phyloP scores from a whole-genome alignment of 1,140 invertebrate species.

The Trinorchestia longiramus region DNA sequence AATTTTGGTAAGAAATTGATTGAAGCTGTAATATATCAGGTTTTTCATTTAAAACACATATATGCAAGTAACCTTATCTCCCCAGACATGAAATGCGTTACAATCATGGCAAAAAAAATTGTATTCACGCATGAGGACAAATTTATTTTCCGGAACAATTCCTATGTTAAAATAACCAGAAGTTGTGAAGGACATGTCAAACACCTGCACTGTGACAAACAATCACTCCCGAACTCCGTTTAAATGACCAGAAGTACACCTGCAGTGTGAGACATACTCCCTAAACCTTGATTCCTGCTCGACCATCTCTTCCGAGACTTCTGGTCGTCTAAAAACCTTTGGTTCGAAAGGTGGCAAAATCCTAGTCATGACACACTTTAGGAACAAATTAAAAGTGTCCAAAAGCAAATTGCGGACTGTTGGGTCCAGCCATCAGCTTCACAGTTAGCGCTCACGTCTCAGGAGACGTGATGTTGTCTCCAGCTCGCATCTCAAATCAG shows the following conservation, averaged over 20 bases:
- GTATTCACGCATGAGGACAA: background rate
- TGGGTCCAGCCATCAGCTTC: no score
- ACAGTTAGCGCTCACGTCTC: background rate
- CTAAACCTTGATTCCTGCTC: background rate
- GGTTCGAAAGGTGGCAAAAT: background rate
- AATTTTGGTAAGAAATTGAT: no score
- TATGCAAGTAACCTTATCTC: no score
- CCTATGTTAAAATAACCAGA: background rate
- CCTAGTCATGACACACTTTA: background rate
- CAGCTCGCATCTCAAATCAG: background rate
- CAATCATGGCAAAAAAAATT: background rate
- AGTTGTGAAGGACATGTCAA: background rate
- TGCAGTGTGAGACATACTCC: no score
- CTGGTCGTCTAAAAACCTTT: background rate
- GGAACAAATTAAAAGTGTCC: no score
- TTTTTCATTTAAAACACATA: no score
- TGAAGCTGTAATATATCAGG: no score
- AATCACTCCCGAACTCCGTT: background rate
- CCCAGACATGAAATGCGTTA: no score
- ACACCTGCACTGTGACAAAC: background rate
- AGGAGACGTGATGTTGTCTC: background rate
- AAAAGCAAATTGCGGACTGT: no score
- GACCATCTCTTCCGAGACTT: background rate
- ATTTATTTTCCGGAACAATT: background rate
- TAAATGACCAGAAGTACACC: no score